These are phyloP conservation scores for Archips crataeganus DNA, from an alignment of 2,888 invertebrate genomes.

Conservation along the genomic window DNA sequence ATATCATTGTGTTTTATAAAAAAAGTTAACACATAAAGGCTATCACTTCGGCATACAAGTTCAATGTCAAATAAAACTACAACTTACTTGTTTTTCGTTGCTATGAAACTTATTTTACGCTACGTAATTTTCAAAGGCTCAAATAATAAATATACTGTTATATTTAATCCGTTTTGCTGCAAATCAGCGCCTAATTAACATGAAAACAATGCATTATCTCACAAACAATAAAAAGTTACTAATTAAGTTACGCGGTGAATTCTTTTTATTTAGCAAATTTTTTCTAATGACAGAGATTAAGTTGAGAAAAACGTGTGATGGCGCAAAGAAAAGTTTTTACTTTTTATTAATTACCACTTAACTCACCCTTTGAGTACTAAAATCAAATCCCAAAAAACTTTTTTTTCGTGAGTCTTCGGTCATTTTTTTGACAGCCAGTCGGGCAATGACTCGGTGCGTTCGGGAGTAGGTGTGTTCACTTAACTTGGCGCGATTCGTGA, in stretches of 20 bases:
- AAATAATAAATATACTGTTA: background rate
- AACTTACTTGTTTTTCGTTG: constrained; percentile 9
- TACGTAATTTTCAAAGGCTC: background rate
- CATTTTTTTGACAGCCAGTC: constrained; percentile 76
- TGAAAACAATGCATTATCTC: constrained; percentile 22
- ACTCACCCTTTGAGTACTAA: constrained; percentile 94
- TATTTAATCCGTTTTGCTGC: background rate
- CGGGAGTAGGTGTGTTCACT: constrained; percentile 49
- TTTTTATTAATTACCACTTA: constrained; percentile 14
- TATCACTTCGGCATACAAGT: constrained; percentile 29
- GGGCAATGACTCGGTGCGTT: constrained; percentile 60
- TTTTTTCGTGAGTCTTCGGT: constrained; percentile 69
- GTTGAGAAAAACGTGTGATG: background rate
- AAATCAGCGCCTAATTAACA: constrained; percentile 18
- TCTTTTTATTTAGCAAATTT: background rate
- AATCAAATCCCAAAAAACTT: constrained; percentile 93
- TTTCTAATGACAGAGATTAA: constrained; percentile 1
- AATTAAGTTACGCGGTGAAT: constrained; percentile 27
- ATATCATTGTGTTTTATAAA: background rate
- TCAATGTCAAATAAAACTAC: constrained; percentile 25
- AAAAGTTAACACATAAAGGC: constrained; percentile 22
- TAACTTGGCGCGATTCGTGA: constrained; percentile 58
- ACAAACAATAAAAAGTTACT: constrained; percentile 21
- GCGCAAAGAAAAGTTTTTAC: background rate
- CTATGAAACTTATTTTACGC: constrained; percentile 14